These are phyloP conservation scores for Drosophila fulvimacula DNA, from an alignment of 2,888 invertebrate genomes.

Conservation along the genomic window DNA sequence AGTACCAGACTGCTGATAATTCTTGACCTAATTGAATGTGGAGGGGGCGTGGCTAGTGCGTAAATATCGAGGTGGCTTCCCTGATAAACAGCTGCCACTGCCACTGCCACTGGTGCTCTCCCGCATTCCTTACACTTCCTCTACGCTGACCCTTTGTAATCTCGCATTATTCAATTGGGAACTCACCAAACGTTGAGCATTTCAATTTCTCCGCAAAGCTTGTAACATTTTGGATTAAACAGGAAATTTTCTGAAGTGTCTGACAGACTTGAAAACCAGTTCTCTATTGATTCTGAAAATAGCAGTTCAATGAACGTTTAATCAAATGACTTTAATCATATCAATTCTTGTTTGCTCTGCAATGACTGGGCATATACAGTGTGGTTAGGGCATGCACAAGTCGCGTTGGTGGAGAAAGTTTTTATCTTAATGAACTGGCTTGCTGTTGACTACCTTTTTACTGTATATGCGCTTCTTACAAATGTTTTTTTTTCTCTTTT, in stretches of 20 bases:
- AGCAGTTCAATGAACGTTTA: conserved; percentile 8
- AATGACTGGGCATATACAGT: not conserved
- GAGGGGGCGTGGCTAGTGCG: conserved; percentile 19
- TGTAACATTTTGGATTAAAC: conserved; percentile 5
- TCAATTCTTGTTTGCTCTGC: not conserved
- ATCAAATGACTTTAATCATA: not conserved
- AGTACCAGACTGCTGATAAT: not conserved
- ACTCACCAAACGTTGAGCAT: conserved; percentile 4
- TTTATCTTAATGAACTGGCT: conserved; percentile 38
- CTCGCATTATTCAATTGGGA: not conserved
- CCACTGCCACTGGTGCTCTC: conserved; percentile 5
- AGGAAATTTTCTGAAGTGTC: not conserved
- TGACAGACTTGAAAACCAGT: conserved; percentile 3
- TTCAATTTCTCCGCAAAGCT: not conserved
- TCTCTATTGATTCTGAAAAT: conserved; percentile 5
- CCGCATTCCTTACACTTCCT: conserved; percentile 11
- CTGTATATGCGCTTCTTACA: conserved; percentile 30
- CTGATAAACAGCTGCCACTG: conserved; percentile 33
- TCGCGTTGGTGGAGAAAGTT: conserved; percentile 13
- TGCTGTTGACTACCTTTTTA: conserved; percentile 38
- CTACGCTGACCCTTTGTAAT: conserved; percentile 11
- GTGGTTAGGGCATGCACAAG: conserved; percentile 18
- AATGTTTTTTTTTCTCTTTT: not conserved
- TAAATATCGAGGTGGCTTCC: not conserved
- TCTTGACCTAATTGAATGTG: conserved; percentile 21